Percentiles rank a stretch among this genome's conserved stretches.
phyloP scores from a whole-genome alignment of 2,797 vertebrate species.

The Lindbergichthys nudifrons region DNA sequence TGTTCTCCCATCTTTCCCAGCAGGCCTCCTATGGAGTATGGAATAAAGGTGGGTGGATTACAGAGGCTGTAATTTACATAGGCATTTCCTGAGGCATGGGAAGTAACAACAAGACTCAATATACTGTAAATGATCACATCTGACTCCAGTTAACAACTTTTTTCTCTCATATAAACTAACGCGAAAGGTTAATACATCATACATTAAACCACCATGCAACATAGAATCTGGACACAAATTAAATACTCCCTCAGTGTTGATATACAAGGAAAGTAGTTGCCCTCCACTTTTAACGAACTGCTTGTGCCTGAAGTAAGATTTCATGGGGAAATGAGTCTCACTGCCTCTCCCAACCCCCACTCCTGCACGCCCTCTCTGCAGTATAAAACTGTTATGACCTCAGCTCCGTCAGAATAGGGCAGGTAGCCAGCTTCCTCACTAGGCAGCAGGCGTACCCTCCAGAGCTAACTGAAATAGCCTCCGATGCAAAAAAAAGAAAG shows the following conservation, averaged over 20 bases:
- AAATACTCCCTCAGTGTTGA: constrained; percentile 12
- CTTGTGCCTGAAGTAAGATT: constrained; percentile 48
- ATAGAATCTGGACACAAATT: constrained; percentile 24
- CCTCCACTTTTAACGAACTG: constrained; percentile 18
- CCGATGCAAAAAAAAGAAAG: constrained; percentile 28
- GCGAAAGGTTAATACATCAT: not conserved
- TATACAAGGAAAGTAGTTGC: constrained; percentile 29
- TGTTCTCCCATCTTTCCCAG: constrained; percentile 31
- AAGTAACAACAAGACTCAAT: constrained; percentile 17
- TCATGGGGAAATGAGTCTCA: constrained; percentile 39
- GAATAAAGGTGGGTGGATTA: constrained; percentile 47
- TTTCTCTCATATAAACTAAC: constrained; percentile 17
- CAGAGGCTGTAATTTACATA: constrained; percentile 19
- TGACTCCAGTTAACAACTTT: constrained; percentile 33
- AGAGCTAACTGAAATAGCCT: constrained; percentile 64
- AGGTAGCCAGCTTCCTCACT: constrained; percentile 73
- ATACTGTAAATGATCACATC: constrained; percentile 25
- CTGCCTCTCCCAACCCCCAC: constrained; percentile 26
- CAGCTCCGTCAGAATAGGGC: constrained; percentile 64
- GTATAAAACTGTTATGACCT: constrained; percentile 71
- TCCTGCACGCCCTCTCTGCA: constrained; percentile 35
- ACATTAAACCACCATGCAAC: constrained; percentile 10
- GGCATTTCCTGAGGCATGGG: constrained; percentile 50
- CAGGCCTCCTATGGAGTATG: constrained; percentile 20
- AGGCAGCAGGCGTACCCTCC: constrained; percentile 56